Evolutionary conservation across 2,888 invertebrate genomes (phyloP), one percentile per base, ranked within the genome.

Genomic region (Diarsia brunnea): DNA sequence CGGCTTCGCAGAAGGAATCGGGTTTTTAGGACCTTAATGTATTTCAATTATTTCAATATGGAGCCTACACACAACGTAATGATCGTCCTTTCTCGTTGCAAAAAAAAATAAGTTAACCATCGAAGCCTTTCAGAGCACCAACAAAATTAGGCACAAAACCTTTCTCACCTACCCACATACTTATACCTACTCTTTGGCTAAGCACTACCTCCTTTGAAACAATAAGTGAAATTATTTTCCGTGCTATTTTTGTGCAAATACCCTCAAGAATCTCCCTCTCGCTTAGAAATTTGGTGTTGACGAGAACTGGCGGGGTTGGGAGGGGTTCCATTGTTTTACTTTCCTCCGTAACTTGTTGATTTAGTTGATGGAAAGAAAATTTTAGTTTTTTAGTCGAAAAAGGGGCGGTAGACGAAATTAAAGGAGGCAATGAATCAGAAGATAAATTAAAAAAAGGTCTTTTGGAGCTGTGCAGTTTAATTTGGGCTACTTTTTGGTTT

Each of bases 191-290:
- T 89, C 90, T 87, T 69, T 87, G 88, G 63, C 78, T 78, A 80
- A 85, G 81, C 82, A 85, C 79, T 38, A 78, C 70, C 79, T 82
- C 83, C 58, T 81, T 81, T 82, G 82, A 85, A 89, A 88, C 89
- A 91, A 89, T 90, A 90, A 92, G 88, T 89, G 85, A 88, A 90
- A 92, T 92, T 90, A 92, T 91, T 90, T 91, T 87, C 88, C 82
- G 77, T 75, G 82, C 84, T 87, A 89, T 90, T 90, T 89, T 91
- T 90, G 86, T 88, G 89, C 86, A 93, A 93, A 92, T 92, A 92
- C 89, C 90, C 90, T 90, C 84, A 88, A 89, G 89, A 87, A 86
- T 84, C 79, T 78, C 82, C 84, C 73, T 86, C 84, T 88, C 87
- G 88, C 74, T 88, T 85, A 87, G 82, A 82, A 85, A 86, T 82